Evolutionary conservation across 1,140 invertebrate genomes (phyloP), one percentile per base, ranked within the genome.

Genomic region (Drosophila pectinifera): DNA sequence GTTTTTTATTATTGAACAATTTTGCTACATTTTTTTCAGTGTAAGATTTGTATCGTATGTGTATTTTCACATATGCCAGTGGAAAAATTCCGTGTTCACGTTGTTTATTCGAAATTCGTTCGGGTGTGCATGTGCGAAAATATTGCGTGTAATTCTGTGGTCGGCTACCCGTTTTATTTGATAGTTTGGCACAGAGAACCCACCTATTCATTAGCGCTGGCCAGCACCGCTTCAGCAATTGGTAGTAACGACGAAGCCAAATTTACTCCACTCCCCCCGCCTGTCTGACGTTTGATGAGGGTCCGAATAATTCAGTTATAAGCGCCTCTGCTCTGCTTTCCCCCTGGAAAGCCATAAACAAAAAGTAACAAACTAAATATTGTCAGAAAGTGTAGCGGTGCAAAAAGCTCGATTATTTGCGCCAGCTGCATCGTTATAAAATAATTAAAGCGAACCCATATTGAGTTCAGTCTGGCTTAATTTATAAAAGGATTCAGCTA

Each of bases 131-230:
- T 53, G 55, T 39, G 55, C 45, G 48, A 55, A 55, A 55, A 49
- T 68, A 54, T 67, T 65, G 62, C 18, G 57, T 65, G 62, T 65
- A 65, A 69, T 69, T 69, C 73, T 80, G 42, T 51, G 49, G 46
- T 70, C 45, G 51, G 69, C 59, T 61, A 51, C 53, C 75, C 48
- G 56, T 70, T 82, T 61, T 59, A 75, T 75, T 88, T 82, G 74
- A 88, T 88, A 82, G 64, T 67, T 85, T 64, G 59, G 20, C 34
- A 46, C 49, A 49, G 78, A 46, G 31, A 64, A 28, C 16, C 51
- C 45, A 70, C 36, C 78, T 70, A 67, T 88, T 82, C 69, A 85
- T 85, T 88, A 82, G 69, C 48, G 41, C 41, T 56, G 64, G 51
- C 74, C 45, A 65, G 63, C 46, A 84, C 13, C 45, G 48, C 59